Evolutionary conservation across 2,888 invertebrate species (phyloP), one percentile per base, ranked within the genome.

Genomic region (Elgonia sp.): DNA sequence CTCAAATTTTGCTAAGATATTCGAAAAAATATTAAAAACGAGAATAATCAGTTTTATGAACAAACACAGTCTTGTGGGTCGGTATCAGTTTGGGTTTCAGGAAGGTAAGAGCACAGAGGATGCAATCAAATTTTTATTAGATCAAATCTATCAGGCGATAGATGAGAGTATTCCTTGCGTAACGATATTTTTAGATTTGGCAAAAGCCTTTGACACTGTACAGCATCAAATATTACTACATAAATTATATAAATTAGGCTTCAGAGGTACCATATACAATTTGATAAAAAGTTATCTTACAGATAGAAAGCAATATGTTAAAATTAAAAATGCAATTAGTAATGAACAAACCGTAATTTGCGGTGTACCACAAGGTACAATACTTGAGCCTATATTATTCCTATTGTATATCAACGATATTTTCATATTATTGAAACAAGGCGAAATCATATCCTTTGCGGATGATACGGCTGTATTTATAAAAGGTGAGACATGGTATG

Each of bases 371-470:
- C 20, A 79, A 57, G 79, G 79, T n/a, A 53, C 79, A 21, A 69
- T 70, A 29, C 60, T 80, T 14, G 81, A 62, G 14, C 70, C 81
- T 14, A 9, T 81, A 18, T 20, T 70, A 12, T 81, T 70, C 39
- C 2, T 72, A 20, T n/a, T 81, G 5, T 81, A 70, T 37, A 81
- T 80, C 2, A 79, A 79, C 39, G 79, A 79, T 20, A 57, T 79
- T 0, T 55, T 67, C 12, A 16, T 7, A 4, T 2, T 12, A 53
- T 53, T 53, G n/a, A 53, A 6, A 1, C 12, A 12, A 10, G 14
- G 50, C 16, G 53, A 53, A 67, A 2, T 79, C 18, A 18, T 79
- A 7, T 67, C 53, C 3, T 69, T 60, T 79, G 79, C 79, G 0
- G 69, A 79, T 16, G 67, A 67, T 21, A 79, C 69, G 6, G 42